Evolutionary conservation across 92 coral and sea anemone species (phyloP).

Genomic region (Plumapathes pennacea): DNA sequence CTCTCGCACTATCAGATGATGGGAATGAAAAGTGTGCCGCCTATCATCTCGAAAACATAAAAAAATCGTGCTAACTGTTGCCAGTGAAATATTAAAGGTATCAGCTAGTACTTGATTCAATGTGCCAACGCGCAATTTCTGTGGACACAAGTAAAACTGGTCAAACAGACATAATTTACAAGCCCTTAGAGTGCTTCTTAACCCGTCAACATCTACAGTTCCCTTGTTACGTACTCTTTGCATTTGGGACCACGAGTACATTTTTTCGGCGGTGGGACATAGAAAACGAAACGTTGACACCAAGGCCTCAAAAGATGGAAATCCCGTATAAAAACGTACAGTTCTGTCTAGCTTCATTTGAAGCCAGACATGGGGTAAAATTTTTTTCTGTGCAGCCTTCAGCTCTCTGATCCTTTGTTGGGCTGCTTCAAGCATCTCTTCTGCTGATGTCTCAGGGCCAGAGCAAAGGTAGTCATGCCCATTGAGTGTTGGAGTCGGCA

Average conservation of each 20-base stretch:
- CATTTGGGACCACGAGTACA: slow-evolving; percentile 44
- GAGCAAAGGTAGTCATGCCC: too few relatives aligned
- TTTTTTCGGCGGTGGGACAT: slow-evolving; percentile 32
- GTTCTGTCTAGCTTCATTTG: slow-evolving; percentile 7
- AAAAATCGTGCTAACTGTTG: slow-evolving; percentile 21
- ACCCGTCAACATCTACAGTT: slow-evolving; percentile 3
- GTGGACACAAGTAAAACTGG: slow-evolving; percentile 29
- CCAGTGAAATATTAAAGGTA: slow-evolving; percentile 3
- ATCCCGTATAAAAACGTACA: slow-evolving; percentile 22
- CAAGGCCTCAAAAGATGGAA: slow-evolving; percentile 19
- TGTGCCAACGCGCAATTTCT: slow-evolving; percentile 27
- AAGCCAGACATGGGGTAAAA: background rate
- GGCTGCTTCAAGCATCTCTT: slow-evolving; percentile 42
- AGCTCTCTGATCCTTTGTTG: slow-evolving; percentile 25
- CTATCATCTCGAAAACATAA: slow-evolving; percentile 30
- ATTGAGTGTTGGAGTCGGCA: too few relatives aligned
- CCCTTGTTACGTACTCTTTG: slow-evolving; percentile 27
- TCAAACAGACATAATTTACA: slow-evolving; percentile 26
- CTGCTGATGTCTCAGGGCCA: slow-evolving; percentile 1
- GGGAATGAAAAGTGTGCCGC: slow-evolving; percentile 50
- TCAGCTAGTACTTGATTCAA: slow-evolving; percentile 27
- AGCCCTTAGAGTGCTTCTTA: slow-evolving; percentile 4
- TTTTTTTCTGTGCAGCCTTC: slow-evolving; percentile 9
- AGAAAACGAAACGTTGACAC: slow-evolving; percentile 10
- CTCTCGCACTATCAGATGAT: slow-evolving; percentile 41